phyloP scores from a whole-genome alignment of 2,888 invertebrate genomes.

The Aphidoletes aphidimyza region DNA sequence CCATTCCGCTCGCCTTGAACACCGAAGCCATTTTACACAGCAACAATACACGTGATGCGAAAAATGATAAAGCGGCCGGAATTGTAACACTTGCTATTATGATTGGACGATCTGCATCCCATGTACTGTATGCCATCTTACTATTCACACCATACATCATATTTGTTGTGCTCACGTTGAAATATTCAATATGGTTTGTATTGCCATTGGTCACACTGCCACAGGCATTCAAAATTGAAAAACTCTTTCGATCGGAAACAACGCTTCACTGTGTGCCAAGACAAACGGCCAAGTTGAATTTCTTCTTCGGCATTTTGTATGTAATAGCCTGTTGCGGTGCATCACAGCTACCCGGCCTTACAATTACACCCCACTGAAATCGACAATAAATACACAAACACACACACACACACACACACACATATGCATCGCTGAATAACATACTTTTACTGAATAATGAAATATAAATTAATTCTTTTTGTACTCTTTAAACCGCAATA shows the following conservation, averaged over 20 bases:
- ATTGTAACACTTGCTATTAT: conserved; percentile 95
- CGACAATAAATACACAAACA: not conserved
- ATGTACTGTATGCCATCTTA: conserved; percentile 88
- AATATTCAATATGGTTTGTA: conserved; percentile 88
- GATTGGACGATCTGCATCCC: conserved; percentile 90
- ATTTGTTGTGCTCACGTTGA: conserved; percentile 85
- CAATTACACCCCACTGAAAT: not conserved
- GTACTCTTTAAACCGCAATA: not conserved
- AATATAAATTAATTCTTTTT: no score
- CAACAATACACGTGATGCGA: conserved; percentile 93
- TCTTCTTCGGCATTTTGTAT: conserved; percentile 90
- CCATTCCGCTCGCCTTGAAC: conserved; percentile 91
- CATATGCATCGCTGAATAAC: not conserved
- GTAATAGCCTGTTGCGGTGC: conserved; percentile 83
- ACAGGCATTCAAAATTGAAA: conserved; percentile 89
- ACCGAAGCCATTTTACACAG: conserved; percentile 96
- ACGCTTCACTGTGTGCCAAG: conserved; percentile 85
- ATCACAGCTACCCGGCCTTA: conserved; percentile 69
- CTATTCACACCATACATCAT: conserved; percentile 91
- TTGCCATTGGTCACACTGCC: conserved; percentile 88
- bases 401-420: not conserved
- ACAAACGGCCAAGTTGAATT: conserved; percentile 89
- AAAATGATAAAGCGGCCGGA: conserved; percentile 87
- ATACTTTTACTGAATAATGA: not conserved
- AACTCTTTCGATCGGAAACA: conserved; percentile 82